phyloP scores from a whole-genome alignment of 2,888 invertebrate genomes.

The Drymonia ruficornis region DNA sequence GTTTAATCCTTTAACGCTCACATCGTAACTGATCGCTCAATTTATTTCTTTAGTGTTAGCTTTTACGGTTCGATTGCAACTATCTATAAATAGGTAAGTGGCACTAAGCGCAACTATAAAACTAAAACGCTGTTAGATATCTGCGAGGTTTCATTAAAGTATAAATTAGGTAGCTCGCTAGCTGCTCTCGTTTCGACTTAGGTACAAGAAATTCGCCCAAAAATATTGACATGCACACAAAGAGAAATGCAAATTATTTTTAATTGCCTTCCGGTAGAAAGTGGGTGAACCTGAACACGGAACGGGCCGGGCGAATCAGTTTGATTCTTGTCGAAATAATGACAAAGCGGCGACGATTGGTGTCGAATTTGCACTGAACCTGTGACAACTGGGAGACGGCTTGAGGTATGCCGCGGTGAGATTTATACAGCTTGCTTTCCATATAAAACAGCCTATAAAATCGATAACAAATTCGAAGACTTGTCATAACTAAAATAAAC shows the following conservation, averaged over 20 bases:
- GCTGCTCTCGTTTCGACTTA: slow-evolving; percentile 41
- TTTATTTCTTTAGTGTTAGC: slow-evolving; percentile 22
- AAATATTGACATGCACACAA: slow-evolving; percentile 62
- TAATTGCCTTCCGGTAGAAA: slow-evolving; percentile 83
- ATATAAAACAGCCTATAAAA: not conserved
- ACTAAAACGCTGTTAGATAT: not conserved
- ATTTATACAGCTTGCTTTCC: not conserved
- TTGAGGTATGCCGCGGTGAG: slow-evolving; percentile 8
- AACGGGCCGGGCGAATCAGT: slow-evolving; percentile 64
- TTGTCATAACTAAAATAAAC: not conserved
- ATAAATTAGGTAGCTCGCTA: slow-evolving; percentile 6
- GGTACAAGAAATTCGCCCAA: slow-evolving; percentile 50
- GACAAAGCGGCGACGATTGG: slow-evolving; percentile 55
- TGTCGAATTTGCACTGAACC: slow-evolving; percentile 43
- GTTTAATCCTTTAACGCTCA: slow-evolving; percentile 27
- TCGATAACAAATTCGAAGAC: not conserved
- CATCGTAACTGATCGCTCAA: slow-evolving; percentile 32
- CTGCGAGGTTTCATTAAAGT: not conserved
- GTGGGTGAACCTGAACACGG: slow-evolving; percentile 75
- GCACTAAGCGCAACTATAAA: not conserved
- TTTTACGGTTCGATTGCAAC: not conserved
- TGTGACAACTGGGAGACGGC: slow-evolving; percentile 27
- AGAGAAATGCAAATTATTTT: slow-evolving; percentile 81
- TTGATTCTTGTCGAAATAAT: slow-evolving; percentile 69
- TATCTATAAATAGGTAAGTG: not conserved